These are phyloP conservation scores for Bubo scandiacus DNA, from an alignment of 2,113 vertebrate genomes.

Conservation along the genomic window DNA sequence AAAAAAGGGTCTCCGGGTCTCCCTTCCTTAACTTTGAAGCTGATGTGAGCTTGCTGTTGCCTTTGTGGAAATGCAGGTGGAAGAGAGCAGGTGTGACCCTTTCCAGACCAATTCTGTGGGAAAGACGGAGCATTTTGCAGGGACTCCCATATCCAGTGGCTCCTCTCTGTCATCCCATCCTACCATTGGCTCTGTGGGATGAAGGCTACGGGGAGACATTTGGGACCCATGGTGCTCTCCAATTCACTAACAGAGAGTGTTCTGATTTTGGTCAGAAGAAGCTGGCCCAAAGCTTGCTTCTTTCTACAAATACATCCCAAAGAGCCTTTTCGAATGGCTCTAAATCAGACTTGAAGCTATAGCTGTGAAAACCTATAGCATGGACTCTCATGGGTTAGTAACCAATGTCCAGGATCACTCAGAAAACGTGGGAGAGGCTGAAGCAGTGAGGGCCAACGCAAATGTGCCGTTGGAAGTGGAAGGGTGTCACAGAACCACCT, in stretches of 20 bases:
- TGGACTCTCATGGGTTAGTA: neutral
- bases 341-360: neutral
- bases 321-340: neutral
- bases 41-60: neutral
- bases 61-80: neutral
- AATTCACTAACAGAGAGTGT: rapidly evolving
- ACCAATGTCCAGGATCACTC: neutral
- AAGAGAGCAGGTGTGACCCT: rapidly evolving
- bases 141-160: neutral
- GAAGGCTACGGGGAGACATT: neutral
- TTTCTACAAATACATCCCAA: neutral
- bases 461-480: neutral
- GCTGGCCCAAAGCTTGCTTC: neutral
- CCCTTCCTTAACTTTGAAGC: neutral
- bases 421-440: rapidly evolving
- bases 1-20: neutral
- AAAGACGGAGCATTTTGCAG: neutral
- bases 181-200: neutral
- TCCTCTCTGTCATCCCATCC: neutral
- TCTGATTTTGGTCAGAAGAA: neutral
- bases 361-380: neutral
- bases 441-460: neutral
- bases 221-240: neutral
- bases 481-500: neutral
- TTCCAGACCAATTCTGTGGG: neutral